Evolutionary conservation across 2,888 invertebrate species (phyloP).

Genomic region (Cerceris ruficornis): DNA sequence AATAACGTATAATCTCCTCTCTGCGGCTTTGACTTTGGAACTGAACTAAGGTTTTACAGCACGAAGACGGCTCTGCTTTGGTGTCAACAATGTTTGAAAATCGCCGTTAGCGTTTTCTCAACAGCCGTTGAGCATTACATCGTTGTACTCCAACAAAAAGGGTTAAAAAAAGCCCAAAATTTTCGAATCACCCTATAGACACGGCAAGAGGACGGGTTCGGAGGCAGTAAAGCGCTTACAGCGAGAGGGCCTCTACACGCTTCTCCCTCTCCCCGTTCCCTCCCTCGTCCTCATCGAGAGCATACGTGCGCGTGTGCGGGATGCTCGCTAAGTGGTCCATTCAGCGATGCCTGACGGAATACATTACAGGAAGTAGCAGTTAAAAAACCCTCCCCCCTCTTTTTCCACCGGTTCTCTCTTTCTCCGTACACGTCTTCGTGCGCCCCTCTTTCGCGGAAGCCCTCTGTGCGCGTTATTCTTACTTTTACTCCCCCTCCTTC

Average conservation of each 20-base stretch:
- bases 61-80: too few relatives aligned
- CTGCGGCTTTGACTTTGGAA: too few relatives aligned
- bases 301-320: constrained; percentile 59
- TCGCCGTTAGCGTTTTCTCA: too few relatives aligned
- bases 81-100: too few relatives aligned
- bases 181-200: not conserved
- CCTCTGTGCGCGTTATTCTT: constrained; percentile 44
- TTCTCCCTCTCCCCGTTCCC: constrained; percentile 6
- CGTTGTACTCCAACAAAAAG: too few relatives aligned
- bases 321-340: constrained; percentile 77
- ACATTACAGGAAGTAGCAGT: constrained; percentile 79
- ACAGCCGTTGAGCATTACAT: too few relatives aligned
- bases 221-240: constrained; percentile 63
- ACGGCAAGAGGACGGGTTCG: constrained; percentile 34
- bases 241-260: constrained; percentile 37
- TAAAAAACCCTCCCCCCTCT: constrained; percentile 69
- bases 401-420: not conserved
- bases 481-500: constrained; percentile 45
- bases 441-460: constrained; percentile 12
- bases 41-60: too few relatives aligned
- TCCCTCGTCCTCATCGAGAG: constrained; percentile 9
- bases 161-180: too few relatives aligned
- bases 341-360: constrained; percentile 74
- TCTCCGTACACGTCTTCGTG: constrained; percentile 17
- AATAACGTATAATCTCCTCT: too few relatives aligned